A percentile compares a stretch with the other conserved stretches of the same genome.
These are phyloP conservation scores for Benthosema pterotum DNA, from an alignment of 2,797 vertebrate genomes.

Conservation along the genomic window DNA sequence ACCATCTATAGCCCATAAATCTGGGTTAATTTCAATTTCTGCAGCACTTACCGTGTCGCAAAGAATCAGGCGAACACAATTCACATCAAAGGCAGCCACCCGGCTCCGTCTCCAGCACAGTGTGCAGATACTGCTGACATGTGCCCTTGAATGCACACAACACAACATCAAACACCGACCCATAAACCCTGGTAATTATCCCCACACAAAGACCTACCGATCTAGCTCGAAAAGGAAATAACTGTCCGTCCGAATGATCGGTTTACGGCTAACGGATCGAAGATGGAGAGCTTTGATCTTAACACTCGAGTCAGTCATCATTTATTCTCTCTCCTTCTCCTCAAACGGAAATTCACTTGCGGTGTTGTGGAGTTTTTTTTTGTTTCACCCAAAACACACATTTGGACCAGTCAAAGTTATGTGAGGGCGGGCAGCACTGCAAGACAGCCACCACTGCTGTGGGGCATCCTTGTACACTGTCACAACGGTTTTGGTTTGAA, in stretches of 20 bases:
- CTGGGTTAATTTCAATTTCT: slow-evolving; percentile 15
- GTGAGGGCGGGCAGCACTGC: slow-evolving; percentile 20
- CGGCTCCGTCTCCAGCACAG: neutral
- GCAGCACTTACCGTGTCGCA: slow-evolving; percentile 11
- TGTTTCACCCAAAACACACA: slow-evolving; percentile 36
- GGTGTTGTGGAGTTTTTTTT: slow-evolving; percentile 33
- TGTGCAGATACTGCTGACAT: slow-evolving; percentile 6
- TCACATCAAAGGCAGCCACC: neutral
- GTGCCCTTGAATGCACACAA: slow-evolving; percentile 6
- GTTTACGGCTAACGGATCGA: slow-evolving; percentile 5
- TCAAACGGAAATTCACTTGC: slow-evolving; percentile 20
- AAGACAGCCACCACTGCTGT: slow-evolving; percentile 35
- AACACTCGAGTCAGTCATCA: slow-evolving; percentile 24
- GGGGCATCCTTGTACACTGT: slow-evolving; percentile 54
- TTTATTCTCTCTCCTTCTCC: slow-evolving; percentile 8
- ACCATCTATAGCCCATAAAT: slow-evolving; percentile 19
- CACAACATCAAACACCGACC: neutral
- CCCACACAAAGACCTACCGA: neutral
- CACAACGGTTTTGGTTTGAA: slow-evolving; percentile 54
- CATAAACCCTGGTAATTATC: slow-evolving; percentile 1
- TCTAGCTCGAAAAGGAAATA: neutral
- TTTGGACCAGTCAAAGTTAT: slow-evolving; percentile 16
- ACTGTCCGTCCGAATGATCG: slow-evolving; percentile 3
- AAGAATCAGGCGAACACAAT: slow-evolving; percentile 5
- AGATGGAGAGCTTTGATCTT: slow-evolving; percentile 30